Evolutionary conservation across 1,140 invertebrate genomes (phyloP).

Genomic region (Ips typographus): DNA sequence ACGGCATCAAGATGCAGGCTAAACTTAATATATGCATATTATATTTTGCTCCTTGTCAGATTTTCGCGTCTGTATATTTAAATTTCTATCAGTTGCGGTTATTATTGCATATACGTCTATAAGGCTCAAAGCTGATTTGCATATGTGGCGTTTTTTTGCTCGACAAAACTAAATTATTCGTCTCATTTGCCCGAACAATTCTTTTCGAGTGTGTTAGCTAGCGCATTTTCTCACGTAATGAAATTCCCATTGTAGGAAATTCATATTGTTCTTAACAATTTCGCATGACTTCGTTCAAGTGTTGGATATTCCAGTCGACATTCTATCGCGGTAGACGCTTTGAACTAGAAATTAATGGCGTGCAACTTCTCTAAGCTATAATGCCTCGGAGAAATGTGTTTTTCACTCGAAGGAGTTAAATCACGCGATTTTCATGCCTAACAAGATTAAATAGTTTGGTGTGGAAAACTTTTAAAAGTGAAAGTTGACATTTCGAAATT

Average conservation of each 20-base stretch:
- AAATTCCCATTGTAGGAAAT: constrained; percentile 1
- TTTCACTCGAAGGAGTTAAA: neutral
- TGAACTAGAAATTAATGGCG: constrained; percentile 4
- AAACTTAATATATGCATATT: constrained; percentile 27
- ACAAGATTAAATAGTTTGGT: neutral
- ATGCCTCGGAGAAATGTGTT: neutral
- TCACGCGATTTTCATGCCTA: constrained; percentile 2
- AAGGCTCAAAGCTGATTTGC: too few species aligned
- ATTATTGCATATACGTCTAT: neutral
- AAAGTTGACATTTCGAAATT: too few species aligned
- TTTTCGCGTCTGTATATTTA: constrained; percentile 23
- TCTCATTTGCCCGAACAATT: neutral
- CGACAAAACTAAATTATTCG: neutral
- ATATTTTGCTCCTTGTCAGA: constrained; percentile 30
- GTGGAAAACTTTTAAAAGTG: neutral
- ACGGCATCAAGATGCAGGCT: constrained; percentile 22
- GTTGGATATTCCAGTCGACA: neutral
- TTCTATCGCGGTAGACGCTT: neutral
- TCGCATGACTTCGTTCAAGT: neutral
- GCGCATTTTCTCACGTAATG: constrained; percentile 4
- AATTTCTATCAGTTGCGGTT: constrained; percentile 18
- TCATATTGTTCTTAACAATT: constrained; percentile 5
- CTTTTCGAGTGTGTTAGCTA: neutral
- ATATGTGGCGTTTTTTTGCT: too few species aligned
- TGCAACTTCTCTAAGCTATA: constrained; percentile 1